These are phyloP conservation scores for Drosophila testacea DNA, from an alignment of 2,888 invertebrate species.

Conservation along the genomic window DNA sequence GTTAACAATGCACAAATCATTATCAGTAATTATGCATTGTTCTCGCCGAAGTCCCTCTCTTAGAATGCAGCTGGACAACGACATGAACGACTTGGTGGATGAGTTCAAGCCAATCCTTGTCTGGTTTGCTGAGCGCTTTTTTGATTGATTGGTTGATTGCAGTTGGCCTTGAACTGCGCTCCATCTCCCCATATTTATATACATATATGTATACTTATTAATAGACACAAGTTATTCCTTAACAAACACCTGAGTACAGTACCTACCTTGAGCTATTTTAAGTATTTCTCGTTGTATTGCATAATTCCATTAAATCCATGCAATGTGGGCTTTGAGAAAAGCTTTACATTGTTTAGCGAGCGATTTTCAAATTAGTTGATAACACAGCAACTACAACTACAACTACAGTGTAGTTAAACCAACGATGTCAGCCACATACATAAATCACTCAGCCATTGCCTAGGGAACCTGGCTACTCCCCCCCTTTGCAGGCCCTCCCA, in stretches of 20 bases:
- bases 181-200: not conserved
- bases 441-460: constrained; percentile 49
- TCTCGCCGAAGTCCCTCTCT: constrained; percentile 25
- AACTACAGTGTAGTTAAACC: constrained; percentile 6
- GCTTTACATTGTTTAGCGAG: constrained; percentile 6
- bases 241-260: constrained; percentile 12
- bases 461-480: not conserved
- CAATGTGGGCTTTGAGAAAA: not conserved
- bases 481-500: not conserved
- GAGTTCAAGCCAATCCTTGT: constrained; percentile 29
- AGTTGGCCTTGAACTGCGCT: constrained; percentile 70
- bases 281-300: not conserved
- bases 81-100: constrained; percentile 3
- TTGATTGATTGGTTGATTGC: constrained; percentile 76
- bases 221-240: constrained; percentile 1
- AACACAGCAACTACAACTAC: constrained; percentile 13
- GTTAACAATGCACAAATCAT: constrained; percentile 76
- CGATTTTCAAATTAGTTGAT: constrained; percentile 47
- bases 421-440: constrained; percentile 25
- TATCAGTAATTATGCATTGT: constrained; percentile 80
- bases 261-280: not conserved
- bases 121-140: constrained; percentile 33
- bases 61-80: constrained; percentile 24
- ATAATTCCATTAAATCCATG: constrained; percentile 5
- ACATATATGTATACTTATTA: constrained; percentile 5